Conservation (phyloP, 1,140 invertebrate species). For the Drosophila prosaltans region DNA sequence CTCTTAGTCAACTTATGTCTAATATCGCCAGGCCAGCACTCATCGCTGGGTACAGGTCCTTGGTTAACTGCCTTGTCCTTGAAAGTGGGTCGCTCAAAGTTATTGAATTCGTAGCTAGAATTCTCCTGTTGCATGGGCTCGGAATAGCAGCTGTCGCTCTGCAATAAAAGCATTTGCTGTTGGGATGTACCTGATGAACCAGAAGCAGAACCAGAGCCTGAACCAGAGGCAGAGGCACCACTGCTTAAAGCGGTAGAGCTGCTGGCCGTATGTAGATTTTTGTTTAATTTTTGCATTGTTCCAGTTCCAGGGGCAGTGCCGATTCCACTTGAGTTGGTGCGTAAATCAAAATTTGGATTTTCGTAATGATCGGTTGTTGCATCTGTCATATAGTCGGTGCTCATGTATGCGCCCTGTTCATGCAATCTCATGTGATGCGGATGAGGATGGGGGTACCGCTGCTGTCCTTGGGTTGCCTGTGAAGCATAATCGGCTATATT, state of each 20-base stretch:
- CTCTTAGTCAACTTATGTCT: conserved; percentile 37
- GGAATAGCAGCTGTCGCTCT: conserved; percentile 77
- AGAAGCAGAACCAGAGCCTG: conserved; percentile 38
- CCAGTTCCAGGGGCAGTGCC: neutral
- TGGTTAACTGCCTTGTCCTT: conserved; percentile 41
- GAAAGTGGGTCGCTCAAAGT: conserved; percentile 76
- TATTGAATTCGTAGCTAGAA: conserved; percentile 76
- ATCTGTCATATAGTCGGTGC: conserved; percentile 66
- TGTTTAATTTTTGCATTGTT: conserved; percentile 30
- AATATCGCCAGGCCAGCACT: conserved; percentile 49
- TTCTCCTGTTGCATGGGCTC: conserved; percentile 72
- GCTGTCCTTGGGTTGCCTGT: conserved; percentile 37
- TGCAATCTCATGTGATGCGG: conserved; percentile 36
- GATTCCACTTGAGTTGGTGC: conserved; percentile 21
- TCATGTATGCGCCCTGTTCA: conserved; percentile 46
- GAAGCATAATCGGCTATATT: conserved; percentile 53
- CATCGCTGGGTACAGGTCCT: conserved; percentile 32
- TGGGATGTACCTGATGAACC: conserved; percentile 57
- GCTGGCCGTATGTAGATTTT: conserved; percentile 34
- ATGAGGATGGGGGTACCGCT: conserved; percentile 17
- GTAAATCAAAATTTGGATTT: conserved; percentile 82
- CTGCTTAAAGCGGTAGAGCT: conserved; percentile 35
- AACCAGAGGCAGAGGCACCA: conserved; percentile 36
- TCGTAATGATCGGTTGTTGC: conserved; percentile 78
- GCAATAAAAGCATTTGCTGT: conserved; percentile 66